Percentiles rank a stretch among this genome's conserved stretches.
phyloP scores from a whole-genome alignment of 1,140 invertebrate species.

The Penaeus indicus region DNA sequence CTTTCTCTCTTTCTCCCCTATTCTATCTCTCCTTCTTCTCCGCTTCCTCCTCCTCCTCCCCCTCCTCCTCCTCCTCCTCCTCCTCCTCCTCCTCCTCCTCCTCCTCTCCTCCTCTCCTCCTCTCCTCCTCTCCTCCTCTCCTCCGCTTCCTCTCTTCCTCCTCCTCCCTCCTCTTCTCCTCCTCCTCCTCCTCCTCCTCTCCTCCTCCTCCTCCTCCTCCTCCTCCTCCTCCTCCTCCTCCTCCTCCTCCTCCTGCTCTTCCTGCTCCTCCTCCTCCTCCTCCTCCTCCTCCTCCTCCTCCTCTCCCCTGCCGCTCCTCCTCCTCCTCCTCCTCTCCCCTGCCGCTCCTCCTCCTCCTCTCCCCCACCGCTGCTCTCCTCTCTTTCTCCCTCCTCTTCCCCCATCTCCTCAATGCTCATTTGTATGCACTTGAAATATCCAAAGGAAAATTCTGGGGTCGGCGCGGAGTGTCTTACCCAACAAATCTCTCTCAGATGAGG shows the following conservation, averaged over 20 bases:
- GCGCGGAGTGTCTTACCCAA: slow-evolving; percentile 4
- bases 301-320: not conserved
- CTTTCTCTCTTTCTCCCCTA: not conserved
- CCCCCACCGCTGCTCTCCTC: not conserved
- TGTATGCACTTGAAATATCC: slow-evolving; percentile 47
- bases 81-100: not conserved
- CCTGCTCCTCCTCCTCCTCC: not conserved
- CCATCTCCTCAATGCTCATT: slow-evolving; percentile 33
- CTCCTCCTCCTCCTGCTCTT: not conserved
- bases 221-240: not conserved
- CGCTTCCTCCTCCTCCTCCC: not conserved
- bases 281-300: not conserved
- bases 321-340: not conserved
- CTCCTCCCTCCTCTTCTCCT: not conserved
- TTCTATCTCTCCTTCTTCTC: not conserved
- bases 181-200: not conserved
- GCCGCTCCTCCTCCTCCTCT: not conserved
- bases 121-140: not conserved
- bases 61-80: not conserved
- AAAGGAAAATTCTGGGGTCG: slow-evolving; percentile 41
- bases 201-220: too few relatives aligned
- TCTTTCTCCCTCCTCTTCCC: not conserved
- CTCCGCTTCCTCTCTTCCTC: not conserved
- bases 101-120: not conserved
- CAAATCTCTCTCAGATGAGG: slow-evolving; percentile 37